A percentile compares a stretch with the other conserved stretches of the same genome.
phyloP scores from a whole-genome alignment of 2,797 vertebrate genomes.

The Onychomys leucogaster region DNA sequence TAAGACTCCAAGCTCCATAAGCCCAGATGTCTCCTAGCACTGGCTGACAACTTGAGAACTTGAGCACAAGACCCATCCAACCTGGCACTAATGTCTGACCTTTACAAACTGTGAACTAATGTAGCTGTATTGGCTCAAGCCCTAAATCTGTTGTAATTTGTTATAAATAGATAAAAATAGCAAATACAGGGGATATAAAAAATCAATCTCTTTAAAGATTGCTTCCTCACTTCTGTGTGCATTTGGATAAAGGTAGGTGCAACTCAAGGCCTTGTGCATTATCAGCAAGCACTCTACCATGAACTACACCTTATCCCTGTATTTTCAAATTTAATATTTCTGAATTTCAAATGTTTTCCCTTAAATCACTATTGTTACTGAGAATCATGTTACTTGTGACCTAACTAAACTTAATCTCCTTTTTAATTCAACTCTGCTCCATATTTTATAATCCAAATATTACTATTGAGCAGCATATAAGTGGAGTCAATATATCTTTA shows the following conservation, averaged over 20 bases:
- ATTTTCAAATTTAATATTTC: neutral
- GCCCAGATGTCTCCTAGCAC: neutral
- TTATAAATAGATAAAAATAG: slow-evolving; percentile 13
- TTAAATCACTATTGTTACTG: neutral
- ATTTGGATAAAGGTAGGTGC: neutral
- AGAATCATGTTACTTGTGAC: neutral
- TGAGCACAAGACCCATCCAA: neutral
- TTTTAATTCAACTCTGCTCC: slow-evolving; percentile 1
- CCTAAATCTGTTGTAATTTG: neutral
- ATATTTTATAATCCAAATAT: neutral
- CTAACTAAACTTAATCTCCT: neutral
- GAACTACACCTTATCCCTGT: neutral
- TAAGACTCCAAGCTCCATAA: neutral
- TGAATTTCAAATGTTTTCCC: neutral
- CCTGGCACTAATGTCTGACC: neutral
- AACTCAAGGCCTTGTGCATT: neutral
- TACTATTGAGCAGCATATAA: neutral
- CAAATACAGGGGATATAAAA: neutral
- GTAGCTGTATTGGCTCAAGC: neutral
- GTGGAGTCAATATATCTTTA: neutral
- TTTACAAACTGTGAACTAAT: neutral
- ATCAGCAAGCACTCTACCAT: neutral
- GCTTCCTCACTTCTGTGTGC: neutral
- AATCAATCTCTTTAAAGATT: neutral
- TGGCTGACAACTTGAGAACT: neutral